phyloP scores from a whole-genome alignment of 2,113 vertebrate species.

The Saguinus imperator region DNA sequence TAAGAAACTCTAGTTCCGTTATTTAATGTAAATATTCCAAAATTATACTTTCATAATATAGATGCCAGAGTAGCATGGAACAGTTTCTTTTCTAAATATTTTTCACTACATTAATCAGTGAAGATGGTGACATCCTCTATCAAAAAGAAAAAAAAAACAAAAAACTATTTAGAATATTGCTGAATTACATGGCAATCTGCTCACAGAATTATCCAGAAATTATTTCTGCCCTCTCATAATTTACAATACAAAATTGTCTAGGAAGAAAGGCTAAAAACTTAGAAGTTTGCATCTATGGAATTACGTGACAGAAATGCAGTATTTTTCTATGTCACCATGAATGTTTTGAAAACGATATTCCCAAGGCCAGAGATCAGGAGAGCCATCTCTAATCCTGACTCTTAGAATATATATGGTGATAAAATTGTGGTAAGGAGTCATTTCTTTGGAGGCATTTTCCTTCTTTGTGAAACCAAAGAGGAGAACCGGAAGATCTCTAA shows the following conservation, averaged over 20 bases:
- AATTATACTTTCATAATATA: not conserved
- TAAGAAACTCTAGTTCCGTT: not conserved
- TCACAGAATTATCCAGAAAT: not conserved
- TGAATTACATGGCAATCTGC: not conserved
- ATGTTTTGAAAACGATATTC: not conserved
- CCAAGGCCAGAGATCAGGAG: not conserved
- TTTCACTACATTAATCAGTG: not conserved
- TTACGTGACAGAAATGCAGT: not conserved
- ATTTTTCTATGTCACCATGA: not conserved
- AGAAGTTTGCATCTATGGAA: not conserved
- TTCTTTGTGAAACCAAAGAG: constrained; percentile 27
- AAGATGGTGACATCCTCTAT: not conserved
- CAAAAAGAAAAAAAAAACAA: not conserved
- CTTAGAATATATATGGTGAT: not conserved
- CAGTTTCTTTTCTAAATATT: not conserved
- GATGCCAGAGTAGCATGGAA: not conserved
- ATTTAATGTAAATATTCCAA: constrained; percentile 15
- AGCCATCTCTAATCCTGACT: not conserved
- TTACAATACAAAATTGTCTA: constrained; percentile 12
- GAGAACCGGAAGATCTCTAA: not conserved
- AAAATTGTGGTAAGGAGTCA: not conserved
- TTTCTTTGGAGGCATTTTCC: not conserved
- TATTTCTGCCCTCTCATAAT: not conserved
- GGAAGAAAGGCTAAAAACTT: not conserved
- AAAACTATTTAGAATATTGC: not conserved